Evolutionary conservation across 2,113 vertebrate genomes (phyloP).

Genomic region (Ariopsis seemanni): DNA sequence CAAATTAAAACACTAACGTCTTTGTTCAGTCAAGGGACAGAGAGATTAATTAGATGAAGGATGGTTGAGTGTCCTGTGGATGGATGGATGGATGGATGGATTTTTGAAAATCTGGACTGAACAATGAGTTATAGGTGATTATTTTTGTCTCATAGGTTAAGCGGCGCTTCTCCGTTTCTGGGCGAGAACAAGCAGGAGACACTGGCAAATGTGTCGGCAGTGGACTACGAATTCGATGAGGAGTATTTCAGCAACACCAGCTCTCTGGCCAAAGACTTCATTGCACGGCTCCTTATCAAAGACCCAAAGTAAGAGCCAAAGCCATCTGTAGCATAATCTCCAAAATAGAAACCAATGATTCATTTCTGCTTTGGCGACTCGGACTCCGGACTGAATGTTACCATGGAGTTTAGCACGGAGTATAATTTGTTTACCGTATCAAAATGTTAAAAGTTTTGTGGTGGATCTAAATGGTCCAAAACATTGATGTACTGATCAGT

Average conservation of each 20-base stretch:
- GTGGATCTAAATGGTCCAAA: background rate
- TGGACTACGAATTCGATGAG: conserved; percentile 94
- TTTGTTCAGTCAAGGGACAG: background rate
- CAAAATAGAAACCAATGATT: background rate
- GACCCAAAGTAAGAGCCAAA: conserved; percentile 88
- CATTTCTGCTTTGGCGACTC: background rate
- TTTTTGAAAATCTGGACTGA: background rate
- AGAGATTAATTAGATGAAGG: background rate
- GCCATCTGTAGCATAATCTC: background rate
- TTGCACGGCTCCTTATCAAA: conserved; percentile 89
- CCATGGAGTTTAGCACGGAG: background rate
- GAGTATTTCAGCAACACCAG: conserved; percentile 96
- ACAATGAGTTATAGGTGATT: background rate
- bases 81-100: background rate
- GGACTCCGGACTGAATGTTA: background rate
- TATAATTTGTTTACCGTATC: background rate
- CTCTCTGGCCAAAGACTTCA: conserved; percentile 95
- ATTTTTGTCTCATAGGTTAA: conserved; percentile 75
- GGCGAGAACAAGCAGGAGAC: conserved; percentile 98
- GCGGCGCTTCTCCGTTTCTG: conserved; percentile 95
- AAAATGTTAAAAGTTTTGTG: background rate
- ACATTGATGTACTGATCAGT: background rate
- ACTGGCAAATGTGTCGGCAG: conserved; percentile 94
- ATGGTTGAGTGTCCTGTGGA: background rate
- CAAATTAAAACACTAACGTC: background rate